These are phyloP conservation scores for Hipposideros larvatus DNA, from an alignment of 2,797 vertebrate species.

Conservation along the genomic window DNA sequence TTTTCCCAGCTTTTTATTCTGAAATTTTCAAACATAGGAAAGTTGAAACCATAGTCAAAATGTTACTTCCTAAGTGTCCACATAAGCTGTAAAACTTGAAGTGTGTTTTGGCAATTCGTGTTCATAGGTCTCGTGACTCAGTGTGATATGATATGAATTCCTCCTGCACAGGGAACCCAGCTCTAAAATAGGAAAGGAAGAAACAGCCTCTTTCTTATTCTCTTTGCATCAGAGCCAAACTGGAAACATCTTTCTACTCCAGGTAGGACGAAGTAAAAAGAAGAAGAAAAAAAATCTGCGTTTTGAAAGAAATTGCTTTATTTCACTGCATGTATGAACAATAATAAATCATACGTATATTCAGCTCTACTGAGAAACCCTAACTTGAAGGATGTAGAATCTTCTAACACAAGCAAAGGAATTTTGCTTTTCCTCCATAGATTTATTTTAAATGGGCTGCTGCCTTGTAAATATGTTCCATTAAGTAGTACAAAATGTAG, in stretches of 20 bases:
- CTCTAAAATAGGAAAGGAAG: not conserved
- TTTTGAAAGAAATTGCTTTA: conserved; percentile 15
- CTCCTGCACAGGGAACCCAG: no score
- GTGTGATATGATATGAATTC: accelerated
- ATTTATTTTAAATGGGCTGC: not conserved
- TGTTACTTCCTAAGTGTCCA: not conserved
- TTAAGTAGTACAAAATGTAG: not conserved
- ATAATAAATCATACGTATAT: not conserved
- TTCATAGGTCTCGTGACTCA: not conserved
- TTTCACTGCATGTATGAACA: conserved; percentile 3
- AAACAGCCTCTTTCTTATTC: not conserved
- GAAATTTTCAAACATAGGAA: conserved; percentile 13
- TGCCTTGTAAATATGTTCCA: not conserved
- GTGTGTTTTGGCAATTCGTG: not conserved
- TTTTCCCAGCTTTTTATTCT: not conserved
- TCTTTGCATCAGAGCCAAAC: not conserved
- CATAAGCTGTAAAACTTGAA: not conserved
- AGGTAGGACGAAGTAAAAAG: not conserved
- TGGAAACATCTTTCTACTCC: not conserved
- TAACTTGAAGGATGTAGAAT: not conserved
- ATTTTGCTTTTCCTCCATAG: not conserved
- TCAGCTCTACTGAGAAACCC: not conserved
- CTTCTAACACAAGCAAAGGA: not conserved
- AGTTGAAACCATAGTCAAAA: not conserved
- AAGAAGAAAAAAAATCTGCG: not conserved